Conservation (phyloP, 2,113 vertebrate genomes). For the Rhinoderma darwinii region DNA sequence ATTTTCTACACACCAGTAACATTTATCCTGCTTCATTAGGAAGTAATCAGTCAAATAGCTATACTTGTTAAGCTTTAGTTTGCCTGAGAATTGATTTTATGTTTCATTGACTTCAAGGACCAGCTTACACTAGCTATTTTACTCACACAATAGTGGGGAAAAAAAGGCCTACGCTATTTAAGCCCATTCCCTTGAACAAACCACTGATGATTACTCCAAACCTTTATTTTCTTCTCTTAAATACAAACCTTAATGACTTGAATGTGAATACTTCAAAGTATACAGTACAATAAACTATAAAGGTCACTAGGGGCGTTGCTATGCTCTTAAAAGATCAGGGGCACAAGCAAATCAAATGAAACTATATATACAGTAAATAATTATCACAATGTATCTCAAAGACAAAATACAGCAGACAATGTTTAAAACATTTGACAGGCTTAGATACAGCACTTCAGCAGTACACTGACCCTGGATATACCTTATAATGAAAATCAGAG, state of each 20-base stretch:
- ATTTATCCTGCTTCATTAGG: constrained; percentile 49
- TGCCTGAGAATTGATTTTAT: constrained; percentile 36
- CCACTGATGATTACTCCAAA: not conserved
- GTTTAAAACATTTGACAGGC: too few species aligned
- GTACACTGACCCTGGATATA: too few species aligned
- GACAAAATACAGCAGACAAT: too few species aligned
- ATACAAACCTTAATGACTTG: not conserved
- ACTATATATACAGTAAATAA: too few species aligned
- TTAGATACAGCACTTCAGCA: too few species aligned
- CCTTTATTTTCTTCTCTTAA: not conserved
- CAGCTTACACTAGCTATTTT: constrained; percentile 17
- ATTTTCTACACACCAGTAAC: constrained; percentile 37
- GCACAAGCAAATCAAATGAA: too few species aligned
- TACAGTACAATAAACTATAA: not conserved
- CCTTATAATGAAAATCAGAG: too few species aligned
- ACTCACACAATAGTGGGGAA: constrained; percentile 11
- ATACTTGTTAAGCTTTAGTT: constrained; percentile 48
- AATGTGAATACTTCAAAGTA: not conserved
- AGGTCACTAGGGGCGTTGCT: not conserved
- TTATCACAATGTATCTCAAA: too few species aligned
- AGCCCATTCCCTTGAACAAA: not conserved
- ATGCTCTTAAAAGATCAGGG: too few species aligned
- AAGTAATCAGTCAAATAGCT: constrained; percentile 48
- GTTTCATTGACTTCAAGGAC: constrained; percentile 48
- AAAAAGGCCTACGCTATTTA: not conserved